These are phyloP conservation scores for Maniola jurtina DNA, from an alignment of 1,140 invertebrate genomes.

Conservation along the genomic window DNA sequence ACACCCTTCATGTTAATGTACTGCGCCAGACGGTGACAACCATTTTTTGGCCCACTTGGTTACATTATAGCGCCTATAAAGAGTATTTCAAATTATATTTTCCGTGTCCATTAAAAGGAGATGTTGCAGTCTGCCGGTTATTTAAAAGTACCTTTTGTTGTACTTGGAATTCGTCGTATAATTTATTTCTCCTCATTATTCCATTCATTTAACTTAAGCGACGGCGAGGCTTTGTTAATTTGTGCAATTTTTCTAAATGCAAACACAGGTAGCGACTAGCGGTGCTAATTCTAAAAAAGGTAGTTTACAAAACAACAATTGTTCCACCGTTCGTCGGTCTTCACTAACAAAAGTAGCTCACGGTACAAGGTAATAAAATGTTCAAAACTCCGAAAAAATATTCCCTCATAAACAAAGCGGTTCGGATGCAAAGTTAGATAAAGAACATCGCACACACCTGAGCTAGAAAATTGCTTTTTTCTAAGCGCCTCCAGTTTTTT, in stretches of 20 bases:
- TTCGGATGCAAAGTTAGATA: slow-evolving; percentile 79
- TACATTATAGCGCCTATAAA: slow-evolving; percentile 74
- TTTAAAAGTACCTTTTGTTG: slow-evolving; percentile 43
- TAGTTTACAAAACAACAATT: slow-evolving; percentile 70
- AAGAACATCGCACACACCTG: slow-evolving; percentile 78
- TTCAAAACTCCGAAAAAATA: slow-evolving; percentile 78
- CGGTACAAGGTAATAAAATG: slow-evolving; percentile 74
- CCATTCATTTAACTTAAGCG: slow-evolving; percentile 22
- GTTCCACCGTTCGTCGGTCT: slow-evolving; percentile 51
- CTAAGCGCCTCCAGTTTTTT: slow-evolving; percentile 76
- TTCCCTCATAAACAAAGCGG: slow-evolving; percentile 74
- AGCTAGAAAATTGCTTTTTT: slow-evolving; percentile 79
- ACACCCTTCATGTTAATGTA: slow-evolving; percentile 77
- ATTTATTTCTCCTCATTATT: slow-evolving; percentile 31
- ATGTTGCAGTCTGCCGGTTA: slow-evolving; percentile 52
- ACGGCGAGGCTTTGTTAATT: slow-evolving; percentile 37
- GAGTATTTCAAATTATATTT: slow-evolving; percentile 77
- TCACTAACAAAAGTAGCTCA: slow-evolving; percentile 65
- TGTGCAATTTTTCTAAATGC: slow-evolving; percentile 41
- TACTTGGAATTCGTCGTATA: slow-evolving; percentile 17
- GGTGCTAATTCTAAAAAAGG: slow-evolving; percentile 53
- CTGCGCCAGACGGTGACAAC: slow-evolving; percentile 75
- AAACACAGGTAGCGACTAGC: slow-evolving; percentile 67
- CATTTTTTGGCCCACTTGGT: slow-evolving; percentile 77
- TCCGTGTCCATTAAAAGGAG: slow-evolving; percentile 71